Evolutionary conservation across 2,113 vertebrate genomes (phyloP).

Genomic region (Formicarius rufipectus): DNA sequence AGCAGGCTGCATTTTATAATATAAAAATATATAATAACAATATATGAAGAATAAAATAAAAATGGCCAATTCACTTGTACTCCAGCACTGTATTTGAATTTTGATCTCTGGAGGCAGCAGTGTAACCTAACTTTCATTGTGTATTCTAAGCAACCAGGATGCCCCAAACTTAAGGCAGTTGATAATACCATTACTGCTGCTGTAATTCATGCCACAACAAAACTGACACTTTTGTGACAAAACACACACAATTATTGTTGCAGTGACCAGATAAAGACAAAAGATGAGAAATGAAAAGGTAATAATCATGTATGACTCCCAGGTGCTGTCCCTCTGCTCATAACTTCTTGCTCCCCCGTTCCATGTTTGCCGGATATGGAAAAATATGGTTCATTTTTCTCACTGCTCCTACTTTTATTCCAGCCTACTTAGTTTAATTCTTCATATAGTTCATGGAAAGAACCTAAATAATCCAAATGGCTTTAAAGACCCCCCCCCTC

Average conservation of each 20-base stretch:
- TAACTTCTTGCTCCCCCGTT: background rate
- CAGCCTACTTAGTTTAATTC: background rate
- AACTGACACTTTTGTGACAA: background rate
- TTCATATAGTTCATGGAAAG: background rate
- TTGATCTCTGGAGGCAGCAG: background rate
- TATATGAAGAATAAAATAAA: background rate
- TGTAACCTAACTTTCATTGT: background rate
- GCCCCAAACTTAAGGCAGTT: background rate
- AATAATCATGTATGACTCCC: background rate
- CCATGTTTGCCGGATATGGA: background rate
- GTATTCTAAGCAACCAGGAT: background rate
- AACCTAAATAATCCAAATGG: background rate
- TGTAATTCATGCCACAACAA: background rate
- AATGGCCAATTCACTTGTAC: background rate
- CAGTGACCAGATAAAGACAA: background rate
- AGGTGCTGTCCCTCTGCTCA: background rate
- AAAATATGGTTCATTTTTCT: background rate
- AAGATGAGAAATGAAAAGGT: background rate
- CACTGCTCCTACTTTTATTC: background rate
- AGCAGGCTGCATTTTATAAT: background rate
- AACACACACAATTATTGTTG: background rate
- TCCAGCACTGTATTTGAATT: background rate
- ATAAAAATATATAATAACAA: background rate
- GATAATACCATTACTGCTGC: background rate
- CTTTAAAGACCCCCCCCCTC: background rate